Conservation (phyloP, 2,113 vertebrate genomes). For the Vanacampus margaritifer region DNA sequence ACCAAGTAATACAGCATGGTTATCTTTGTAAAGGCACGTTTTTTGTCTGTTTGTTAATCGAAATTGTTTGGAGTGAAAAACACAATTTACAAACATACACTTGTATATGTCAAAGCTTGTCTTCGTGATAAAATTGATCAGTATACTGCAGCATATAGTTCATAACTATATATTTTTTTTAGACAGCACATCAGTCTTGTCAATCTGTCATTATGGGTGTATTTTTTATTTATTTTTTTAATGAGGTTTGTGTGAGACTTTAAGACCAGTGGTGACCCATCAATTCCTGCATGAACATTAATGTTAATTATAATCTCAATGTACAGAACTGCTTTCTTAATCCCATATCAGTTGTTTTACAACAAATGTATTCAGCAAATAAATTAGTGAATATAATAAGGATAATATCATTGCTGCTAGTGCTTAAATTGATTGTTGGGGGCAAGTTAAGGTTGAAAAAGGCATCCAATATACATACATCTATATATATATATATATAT, state of each 20-base stretch:
- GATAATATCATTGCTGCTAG: neutral
- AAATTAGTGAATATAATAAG: slow-evolving; percentile 8
- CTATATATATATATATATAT: no score
- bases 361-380: slow-evolving; percentile 25
- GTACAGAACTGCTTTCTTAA: neutral
- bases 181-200: neutral
- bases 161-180: neutral
- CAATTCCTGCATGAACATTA: slow-evolving; percentile 31
- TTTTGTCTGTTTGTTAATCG: neutral
- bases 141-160: neutral
- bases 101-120: neutral
- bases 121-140: neutral
- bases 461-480: slow-evolving; percentile 18
- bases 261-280: slow-evolving; percentile 33
- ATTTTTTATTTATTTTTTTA: neutral
- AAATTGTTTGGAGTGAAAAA: neutral
- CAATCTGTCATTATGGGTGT: neutral
- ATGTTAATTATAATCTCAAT: slow-evolving; percentile 20
- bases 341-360: slow-evolving; percentile 3
- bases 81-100: neutral
- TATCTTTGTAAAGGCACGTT: neutral
- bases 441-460: slow-evolving; percentile 33
- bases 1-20: neutral
- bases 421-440: neutral
- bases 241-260: slow-evolving; percentile 9